A percentile compares a stretch with the other conserved stretches of the same genome.
Conservation (phyloP, 1,140 invertebrate species). For the Drosophila suzukii region DNA sequence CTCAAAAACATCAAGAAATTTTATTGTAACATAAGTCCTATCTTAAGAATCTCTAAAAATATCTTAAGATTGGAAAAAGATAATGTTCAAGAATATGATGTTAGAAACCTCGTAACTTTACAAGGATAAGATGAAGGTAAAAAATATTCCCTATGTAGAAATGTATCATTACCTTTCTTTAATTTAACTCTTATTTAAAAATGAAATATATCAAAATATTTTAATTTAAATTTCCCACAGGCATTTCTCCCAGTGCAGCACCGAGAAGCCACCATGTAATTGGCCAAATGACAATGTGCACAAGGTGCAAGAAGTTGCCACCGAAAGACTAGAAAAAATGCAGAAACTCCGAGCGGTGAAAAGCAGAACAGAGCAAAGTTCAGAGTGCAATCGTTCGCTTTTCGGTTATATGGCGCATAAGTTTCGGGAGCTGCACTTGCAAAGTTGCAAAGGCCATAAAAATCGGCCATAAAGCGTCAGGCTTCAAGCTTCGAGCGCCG, state of each 20-base stretch:
- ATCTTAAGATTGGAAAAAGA: too few species aligned
- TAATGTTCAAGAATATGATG: too few species aligned
- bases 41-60: too few species aligned
- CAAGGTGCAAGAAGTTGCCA: slow-evolving; percentile 62
- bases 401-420: slow-evolving; percentile 74
- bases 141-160: too few species aligned
- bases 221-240: background rate
- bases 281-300: slow-evolving; percentile 68
- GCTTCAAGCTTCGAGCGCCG: slow-evolving; percentile 12
- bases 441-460: slow-evolving; percentile 73
- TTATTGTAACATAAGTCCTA: too few species aligned
- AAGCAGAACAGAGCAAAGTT: slow-evolving; percentile 16
- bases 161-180: too few species aligned
- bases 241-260: slow-evolving; percentile 5
- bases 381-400: slow-evolving; percentile 51
- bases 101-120: too few species aligned
- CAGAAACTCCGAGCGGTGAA: slow-evolving; percentile 9
- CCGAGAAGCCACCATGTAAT: slow-evolving; percentile 56
- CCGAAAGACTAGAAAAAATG: slow-evolving; percentile 21
- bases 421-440: slow-evolving; percentile 59
- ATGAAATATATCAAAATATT: too few species aligned
- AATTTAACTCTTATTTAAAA: too few species aligned
- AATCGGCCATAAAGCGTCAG: slow-evolving; percentile 67
- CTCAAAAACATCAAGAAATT: too few species aligned
- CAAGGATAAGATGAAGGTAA: too few species aligned